These are phyloP conservation scores for Brachionus plicatilis DNA, from an alignment of 1,140 invertebrate species.

Conservation along the genomic window DNA sequence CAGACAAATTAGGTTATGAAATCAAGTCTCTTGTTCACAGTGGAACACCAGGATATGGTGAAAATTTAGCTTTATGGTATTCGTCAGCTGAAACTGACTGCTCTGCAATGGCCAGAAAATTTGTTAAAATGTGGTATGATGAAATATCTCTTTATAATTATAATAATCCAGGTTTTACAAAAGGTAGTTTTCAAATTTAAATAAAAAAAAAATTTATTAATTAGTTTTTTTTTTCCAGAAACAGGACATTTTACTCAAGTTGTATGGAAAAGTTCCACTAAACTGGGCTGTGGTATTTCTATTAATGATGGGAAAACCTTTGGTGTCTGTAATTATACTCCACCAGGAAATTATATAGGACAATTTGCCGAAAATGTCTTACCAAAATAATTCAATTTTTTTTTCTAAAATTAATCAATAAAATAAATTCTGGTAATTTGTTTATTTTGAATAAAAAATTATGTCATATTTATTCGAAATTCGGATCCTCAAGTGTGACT, in stretches of 20 bases:
- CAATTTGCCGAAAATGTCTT: neutral
- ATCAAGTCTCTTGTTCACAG: neutral
- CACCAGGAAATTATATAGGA: neutral
- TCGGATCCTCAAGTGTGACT: neutral
- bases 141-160: neutral
- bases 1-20: neutral
- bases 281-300: neutral
- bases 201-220: neutral
- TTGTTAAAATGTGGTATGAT: neutral
- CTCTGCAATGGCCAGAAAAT: neutral
- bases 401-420: neutral
- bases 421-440: neutral
- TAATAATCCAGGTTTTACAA: neutral
- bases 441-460: neutral
- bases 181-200: neutral
- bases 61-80: neutral
- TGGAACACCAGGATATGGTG: neutral
- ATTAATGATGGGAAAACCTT: neutral
- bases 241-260: neutral
- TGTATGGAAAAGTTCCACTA: neutral
- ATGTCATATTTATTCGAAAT: neutral
- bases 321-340: conserved; percentile 7
- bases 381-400: neutral
- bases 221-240: neutral
- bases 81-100: neutral